Conservation (phyloP, 92 coral and sea anemone species). For the Zoanthus sansibaricus region DNA sequence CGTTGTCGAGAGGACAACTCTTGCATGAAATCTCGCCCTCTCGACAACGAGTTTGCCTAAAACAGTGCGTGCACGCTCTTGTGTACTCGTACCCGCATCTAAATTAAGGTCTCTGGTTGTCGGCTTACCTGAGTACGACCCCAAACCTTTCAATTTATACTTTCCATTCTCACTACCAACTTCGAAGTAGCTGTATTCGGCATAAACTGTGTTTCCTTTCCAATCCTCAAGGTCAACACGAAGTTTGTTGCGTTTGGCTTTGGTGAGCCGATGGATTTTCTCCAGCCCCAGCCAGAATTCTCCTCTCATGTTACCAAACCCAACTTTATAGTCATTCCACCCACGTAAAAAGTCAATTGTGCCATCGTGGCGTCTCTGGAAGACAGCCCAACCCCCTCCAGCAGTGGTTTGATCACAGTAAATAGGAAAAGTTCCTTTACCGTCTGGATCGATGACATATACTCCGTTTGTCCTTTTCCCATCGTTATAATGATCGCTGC, state of each 20-base stretch:
- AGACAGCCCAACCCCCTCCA: slow-evolving; percentile 32
- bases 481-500: not conserved
- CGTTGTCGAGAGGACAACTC: no score
- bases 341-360: not conserved
- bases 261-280: not conserved
- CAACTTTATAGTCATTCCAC: not conserved
- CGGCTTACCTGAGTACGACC: no score
- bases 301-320: not conserved
- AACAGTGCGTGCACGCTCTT: no score
- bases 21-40: no score
- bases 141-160: no score
- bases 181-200: not conserved
- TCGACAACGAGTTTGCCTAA: no score
- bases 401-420: slow-evolving; percentile 23
- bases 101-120: no score
- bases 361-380: slow-evolving; percentile 17
- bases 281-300: slow-evolving; percentile 2
- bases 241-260: not conserved
- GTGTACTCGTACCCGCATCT: no score
- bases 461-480: not conserved
- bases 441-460: slow-evolving; percentile 11
- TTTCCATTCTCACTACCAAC: no score
- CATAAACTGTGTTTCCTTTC: not conserved
- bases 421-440: slow-evolving; percentile 12
- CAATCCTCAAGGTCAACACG: slow-evolving; percentile 1